Conservation (phyloP, 2,113 vertebrate genomes). For the Dicrurus megarhynchus region DNA sequence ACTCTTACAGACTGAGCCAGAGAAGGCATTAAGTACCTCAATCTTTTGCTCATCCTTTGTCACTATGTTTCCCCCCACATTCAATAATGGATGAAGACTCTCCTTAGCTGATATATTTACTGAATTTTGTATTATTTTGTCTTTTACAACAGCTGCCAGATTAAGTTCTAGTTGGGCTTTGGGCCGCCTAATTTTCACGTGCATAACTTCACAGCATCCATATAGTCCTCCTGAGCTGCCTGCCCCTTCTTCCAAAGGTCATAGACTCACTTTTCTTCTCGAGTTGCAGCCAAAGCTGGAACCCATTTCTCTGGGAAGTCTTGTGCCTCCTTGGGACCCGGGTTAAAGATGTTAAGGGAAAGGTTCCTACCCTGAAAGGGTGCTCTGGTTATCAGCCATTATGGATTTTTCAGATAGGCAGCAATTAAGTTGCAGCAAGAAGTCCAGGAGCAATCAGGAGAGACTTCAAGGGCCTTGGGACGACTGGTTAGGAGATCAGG, state of each 20-base stretch:
- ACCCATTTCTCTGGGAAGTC: neutral
- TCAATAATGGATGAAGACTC: neutral
- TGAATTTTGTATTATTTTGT: neutral
- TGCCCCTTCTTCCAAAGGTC: neutral
- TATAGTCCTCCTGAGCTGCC: neutral
- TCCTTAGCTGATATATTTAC: neutral
- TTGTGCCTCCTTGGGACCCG: neutral
- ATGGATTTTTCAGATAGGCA: neutral
- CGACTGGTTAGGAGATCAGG: neutral
- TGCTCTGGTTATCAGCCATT: neutral
- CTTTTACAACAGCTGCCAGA: neutral
- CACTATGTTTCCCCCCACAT: neutral
- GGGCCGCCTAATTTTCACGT: neutral
- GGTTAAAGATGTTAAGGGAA: neutral
- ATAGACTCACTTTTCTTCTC: neutral
- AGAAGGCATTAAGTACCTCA: neutral
- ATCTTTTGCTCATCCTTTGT: neutral
- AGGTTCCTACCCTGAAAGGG: neutral
- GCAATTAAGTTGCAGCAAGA: neutral
- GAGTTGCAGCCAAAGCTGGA: neutral
- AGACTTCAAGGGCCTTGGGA: neutral
- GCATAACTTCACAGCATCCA: too few relatives aligned
- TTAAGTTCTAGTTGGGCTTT: neutral
- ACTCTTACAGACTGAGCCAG: neutral
- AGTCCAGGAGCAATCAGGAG: neutral